A percentile compares a stretch with the other conserved stretches of the same genome.
Conservation (phyloP, 2,113 vertebrate genomes). For the Paramormyrops kingsleyae region DNA sequence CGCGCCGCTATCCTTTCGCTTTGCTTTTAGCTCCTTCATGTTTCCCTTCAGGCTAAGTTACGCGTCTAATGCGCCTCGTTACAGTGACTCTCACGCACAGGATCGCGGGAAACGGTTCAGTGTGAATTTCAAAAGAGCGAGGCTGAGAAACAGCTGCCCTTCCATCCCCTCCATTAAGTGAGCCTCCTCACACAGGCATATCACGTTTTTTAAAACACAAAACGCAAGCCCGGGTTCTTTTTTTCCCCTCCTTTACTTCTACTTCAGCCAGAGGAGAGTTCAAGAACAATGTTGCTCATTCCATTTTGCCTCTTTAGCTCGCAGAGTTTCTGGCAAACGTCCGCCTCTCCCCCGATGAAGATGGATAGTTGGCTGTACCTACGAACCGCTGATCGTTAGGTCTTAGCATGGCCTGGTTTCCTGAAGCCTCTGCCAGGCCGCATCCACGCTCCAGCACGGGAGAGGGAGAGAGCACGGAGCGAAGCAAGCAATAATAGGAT, state of each 20-base stretch:
- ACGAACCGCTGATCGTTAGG: background rate
- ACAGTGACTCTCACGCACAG: background rate
- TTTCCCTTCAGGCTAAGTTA: conserved; percentile 22
- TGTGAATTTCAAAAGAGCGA: background rate
- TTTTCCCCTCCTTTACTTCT: background rate
- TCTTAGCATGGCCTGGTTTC: background rate
- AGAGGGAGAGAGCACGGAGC: conserved; percentile 22
- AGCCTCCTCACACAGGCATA: conserved; percentile 11
- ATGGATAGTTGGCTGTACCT: conserved; percentile 4
- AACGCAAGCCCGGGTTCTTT: background rate
- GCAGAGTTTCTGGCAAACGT: background rate
- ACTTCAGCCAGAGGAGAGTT: background rate
- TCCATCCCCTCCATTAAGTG: background rate
- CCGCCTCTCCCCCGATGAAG: background rate
- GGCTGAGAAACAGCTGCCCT: conserved; percentile 14
- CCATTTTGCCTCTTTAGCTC: conserved; percentile 1
- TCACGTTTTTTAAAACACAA: conserved; percentile 11
- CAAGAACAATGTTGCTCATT: conserved; percentile 6
- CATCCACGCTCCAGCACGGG: background rate
- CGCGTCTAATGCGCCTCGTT: background rate
- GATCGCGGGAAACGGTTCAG: background rate
- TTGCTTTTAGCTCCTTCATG: conserved; percentile 30
- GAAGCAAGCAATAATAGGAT: conserved; percentile 50
- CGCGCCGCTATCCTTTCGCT: conserved; percentile 11
- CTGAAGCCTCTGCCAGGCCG: background rate